Percentiles rank a stretch among this genome's conserved stretches.
These are phyloP conservation scores for Athalia rosae DNA, from an alignment of 2,888 invertebrate genomes.

Conservation along the genomic window DNA sequence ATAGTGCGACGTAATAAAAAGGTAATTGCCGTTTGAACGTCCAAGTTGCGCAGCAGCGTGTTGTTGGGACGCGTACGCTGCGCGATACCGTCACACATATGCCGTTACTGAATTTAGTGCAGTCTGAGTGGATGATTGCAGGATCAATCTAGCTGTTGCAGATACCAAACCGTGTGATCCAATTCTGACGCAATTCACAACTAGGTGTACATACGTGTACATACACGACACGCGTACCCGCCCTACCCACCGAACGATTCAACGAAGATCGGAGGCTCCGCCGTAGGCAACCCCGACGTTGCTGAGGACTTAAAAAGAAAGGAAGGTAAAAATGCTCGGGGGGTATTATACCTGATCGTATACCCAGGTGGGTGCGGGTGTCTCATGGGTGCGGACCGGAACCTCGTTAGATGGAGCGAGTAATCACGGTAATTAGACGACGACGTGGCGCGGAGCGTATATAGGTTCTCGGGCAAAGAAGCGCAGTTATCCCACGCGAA, in stretches of 20 bases:
- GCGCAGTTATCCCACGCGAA: not conserved
- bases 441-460: not conserved
- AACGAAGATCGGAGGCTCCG: not conserved
- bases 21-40: slow-evolving; percentile 59
- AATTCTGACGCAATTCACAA: slow-evolving; percentile 66
- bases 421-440: slow-evolving; percentile 24
- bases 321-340: not conserved
- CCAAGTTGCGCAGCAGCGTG: slow-evolving; percentile 55
- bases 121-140: slow-evolving; percentile 69
- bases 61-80: too few relatives aligned
- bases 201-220: too few relatives aligned
- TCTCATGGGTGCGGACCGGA: not conserved
- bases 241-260: not conserved
- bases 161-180: slow-evolving; percentile 66
- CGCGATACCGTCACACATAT: too few relatives aligned
- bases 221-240: not conserved
- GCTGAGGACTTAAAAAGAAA: not conserved
- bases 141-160: slow-evolving; percentile 59
- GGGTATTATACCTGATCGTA: not conserved
- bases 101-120: slow-evolving; percentile 61
- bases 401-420: slow-evolving; percentile 6
- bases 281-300: not conserved
- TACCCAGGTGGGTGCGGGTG: not conserved
- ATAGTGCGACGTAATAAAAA: slow-evolving; percentile 54
- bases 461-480: not conserved